Percentiles rank a stretch among this genome's conserved stretches.
phyloP scores from a whole-genome alignment of 2,113 vertebrate genomes.

The Onychostoma macrolepis region DNA sequence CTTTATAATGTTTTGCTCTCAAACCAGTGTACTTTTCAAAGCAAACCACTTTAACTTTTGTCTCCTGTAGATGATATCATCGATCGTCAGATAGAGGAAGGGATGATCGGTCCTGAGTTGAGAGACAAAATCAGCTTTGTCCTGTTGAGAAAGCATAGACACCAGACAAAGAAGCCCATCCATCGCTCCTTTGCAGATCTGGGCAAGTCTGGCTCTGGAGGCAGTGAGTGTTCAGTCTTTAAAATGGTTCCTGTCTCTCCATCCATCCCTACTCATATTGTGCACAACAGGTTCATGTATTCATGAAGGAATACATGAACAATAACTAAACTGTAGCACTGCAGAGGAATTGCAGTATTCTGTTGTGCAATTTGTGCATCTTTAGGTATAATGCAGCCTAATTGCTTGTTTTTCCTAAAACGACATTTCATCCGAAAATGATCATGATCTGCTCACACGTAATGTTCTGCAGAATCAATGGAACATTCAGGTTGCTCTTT shows the following conservation, averaged over 20 bases:
- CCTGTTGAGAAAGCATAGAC: conserved; percentile 91
- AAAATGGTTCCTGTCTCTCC: not conserved
- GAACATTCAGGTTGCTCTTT: not conserved
- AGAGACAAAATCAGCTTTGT: conserved; percentile 91
- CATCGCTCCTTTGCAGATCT: conserved; percentile 92
- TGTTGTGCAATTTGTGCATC: not conserved
- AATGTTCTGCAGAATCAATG: too few relatives aligned
- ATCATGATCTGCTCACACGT: not conserved
- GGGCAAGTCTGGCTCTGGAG: conserved; percentile 87
- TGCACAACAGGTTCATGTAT: not conserved
- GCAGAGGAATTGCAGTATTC: not conserved
- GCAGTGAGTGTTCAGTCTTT: conserved; percentile 75
- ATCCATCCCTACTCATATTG: not conserved
- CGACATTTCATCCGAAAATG: not conserved
- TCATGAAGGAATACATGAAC: not conserved
- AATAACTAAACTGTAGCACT: not conserved
- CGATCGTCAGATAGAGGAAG: conserved; percentile 88
- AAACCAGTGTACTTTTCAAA: too few relatives aligned
- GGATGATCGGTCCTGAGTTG: conserved; percentile 85
- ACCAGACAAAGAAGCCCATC: conserved; percentile 98
- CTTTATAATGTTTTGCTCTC: not conserved
- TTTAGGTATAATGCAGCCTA: not conserved
- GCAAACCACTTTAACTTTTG: not conserved
- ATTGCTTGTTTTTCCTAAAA: not conserved
- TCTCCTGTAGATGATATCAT: conserved; percentile 85